Evolutionary conservation across 1,140 invertebrate species (phyloP), one percentile per base, ranked within the genome.

Genomic region (Brevipalpus yothersi): DNA sequence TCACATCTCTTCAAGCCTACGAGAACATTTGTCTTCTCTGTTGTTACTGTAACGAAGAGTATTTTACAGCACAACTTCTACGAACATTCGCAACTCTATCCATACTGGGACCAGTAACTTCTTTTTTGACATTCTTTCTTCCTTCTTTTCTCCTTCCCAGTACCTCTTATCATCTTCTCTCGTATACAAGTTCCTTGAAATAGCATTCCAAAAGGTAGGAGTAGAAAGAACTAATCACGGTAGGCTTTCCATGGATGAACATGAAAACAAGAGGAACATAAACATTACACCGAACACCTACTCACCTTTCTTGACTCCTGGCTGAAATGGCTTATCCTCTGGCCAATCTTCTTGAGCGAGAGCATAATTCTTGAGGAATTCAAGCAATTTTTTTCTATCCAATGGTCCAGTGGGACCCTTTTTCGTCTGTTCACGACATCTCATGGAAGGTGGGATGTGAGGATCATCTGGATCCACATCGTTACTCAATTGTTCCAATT

Each of bases 391-490:
- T 74, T 95, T 92, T 40, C 94, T 79, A 75, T 96, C 85, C 62
- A 94, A 76, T 9, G 92, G 91, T 54, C 94, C 94, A 21, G 94
- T 98, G 4, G 93, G 80, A 66, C 80, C 78, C 74, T 97, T 98
- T 65, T 82, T 80, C 68, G 93, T 98, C 68, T 93, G 87, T 69
- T 97, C 90, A 69, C 85, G 86, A 72, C 84, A 92, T 66, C 94
- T 80, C 77, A 96, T 88, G 60, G 83, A 83, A 47, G 95, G 90
- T 60, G 94, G 94, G 70, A 98, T 78, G 72, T 95, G 82, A 65
- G 84, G 83, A 74, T 99, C 94, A 79, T 98, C 93, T 65, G 94
- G 93, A 78, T 98, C 94, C 62, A 97, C 91, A 80, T 98, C 93
- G 75, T 89, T 91, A 66, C 91, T 91, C 61, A 98, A 77, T 72